Base-by-base conservation (phyloP, 92 coral and sea anemone species). In the Zoanthus gigantus region DNA sequence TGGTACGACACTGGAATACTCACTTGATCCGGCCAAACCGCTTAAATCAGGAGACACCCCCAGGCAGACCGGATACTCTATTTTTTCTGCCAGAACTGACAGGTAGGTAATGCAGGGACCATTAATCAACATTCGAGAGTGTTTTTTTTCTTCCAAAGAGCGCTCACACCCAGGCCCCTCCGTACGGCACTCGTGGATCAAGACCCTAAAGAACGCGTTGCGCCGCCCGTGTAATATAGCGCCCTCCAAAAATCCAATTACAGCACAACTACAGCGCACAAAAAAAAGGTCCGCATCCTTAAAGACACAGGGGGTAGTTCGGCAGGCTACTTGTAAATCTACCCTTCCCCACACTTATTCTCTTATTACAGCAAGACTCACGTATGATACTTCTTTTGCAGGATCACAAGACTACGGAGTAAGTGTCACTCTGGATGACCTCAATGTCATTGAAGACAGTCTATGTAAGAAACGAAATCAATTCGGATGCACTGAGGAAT, bases 1-100 rank as follows among this genome's bases (percentile, higher is more conserved):
- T 75, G 60, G 79, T 75, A 47, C 79, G 79, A 75, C 79, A 75
- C 18, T 75, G 79, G 79, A 75, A 75, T 48, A 75, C 79, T 47
- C 79, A 75, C 17, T 17, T 23, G 16, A 75, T 75, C 6, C 48
- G 79, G 58, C 79, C 79, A 75, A 75, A 75, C 42, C 79, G 34
- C 61, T 17, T 75, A 75, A 75, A 75, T 48, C 79, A 75, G 61
- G 79, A 75, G 79, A 75, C 79, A 48, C 79, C 79, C 61, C 61
- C 79, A 74, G 79, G 79, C 29, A 74, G 79, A 74, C 79, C 79
- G 47, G 79, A 74, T 30, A 48, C 57, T 47, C 79, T 74, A 50
- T 74, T 42, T 42, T 74, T 74, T 44, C 60, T 74, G 61, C 79
- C 79, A 48, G 79, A 74, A 48, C 61, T 74, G 79, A 48, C 60